Evolutionary conservation across 2,797 vertebrate genomes (phyloP).

Genomic region (Myoxocephalus aenaeus): DNA sequence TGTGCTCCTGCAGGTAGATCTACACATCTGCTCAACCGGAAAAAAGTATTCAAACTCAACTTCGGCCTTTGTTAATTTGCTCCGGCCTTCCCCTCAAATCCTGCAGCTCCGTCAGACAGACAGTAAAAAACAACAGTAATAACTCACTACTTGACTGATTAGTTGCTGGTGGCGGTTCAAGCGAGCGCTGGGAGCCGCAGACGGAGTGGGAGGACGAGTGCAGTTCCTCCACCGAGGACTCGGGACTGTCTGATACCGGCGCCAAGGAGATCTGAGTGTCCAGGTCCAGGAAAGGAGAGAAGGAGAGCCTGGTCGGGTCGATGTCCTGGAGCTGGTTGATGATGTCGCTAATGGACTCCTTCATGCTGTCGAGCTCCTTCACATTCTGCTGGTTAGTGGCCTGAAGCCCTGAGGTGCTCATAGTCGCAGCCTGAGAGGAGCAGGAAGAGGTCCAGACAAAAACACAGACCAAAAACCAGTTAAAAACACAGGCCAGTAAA

Average conservation of each 20-base stretch:
- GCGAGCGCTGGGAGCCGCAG: constrained; percentile 79
- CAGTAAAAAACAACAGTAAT: constrained; percentile 36
- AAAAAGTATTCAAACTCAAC: not conserved
- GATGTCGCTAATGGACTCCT: constrained; percentile 86
- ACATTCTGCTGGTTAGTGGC: constrained; percentile 71
- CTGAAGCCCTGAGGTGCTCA: constrained; percentile 79
- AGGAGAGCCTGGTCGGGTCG: constrained; percentile 84
- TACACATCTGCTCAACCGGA: constrained; percentile 9
- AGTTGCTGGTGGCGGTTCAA: constrained; percentile 65
- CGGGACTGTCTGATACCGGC: constrained; percentile 85
- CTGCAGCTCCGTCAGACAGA: constrained; percentile 31
- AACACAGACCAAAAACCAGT: constrained; percentile 13
- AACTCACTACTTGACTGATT: constrained; percentile 75
- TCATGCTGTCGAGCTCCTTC: constrained; percentile 85
- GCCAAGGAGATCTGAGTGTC: constrained; percentile 87
- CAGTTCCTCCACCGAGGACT: constrained; percentile 86
- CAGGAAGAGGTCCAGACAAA: constrained; percentile 28
- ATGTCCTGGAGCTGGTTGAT: constrained; percentile 87
- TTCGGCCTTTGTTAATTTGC: constrained; percentile 33
- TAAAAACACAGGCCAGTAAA: constrained; percentile 11
- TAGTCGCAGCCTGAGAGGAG: constrained; percentile 69
- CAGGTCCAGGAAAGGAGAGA: constrained; percentile 86
- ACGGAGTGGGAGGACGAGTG: constrained; percentile 81
- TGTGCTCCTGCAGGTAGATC: constrained; percentile 7
- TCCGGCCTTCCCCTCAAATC: constrained; percentile 42